These are phyloP conservation scores for Ceyx cyanopectus DNA, from an alignment of 2,113 vertebrate genomes.

Conservation along the genomic window DNA sequence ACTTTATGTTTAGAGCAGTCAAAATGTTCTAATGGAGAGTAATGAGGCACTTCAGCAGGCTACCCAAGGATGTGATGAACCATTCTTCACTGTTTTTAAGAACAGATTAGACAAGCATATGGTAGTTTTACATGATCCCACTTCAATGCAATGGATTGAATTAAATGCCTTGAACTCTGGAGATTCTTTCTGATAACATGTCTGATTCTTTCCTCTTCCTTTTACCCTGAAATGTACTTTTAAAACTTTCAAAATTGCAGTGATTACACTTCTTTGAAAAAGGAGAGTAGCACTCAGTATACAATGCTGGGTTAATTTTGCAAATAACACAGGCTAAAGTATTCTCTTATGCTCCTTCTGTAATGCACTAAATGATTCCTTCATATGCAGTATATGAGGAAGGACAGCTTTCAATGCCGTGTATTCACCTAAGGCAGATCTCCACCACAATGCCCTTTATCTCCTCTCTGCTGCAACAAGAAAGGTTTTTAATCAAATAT, in stretches of 20 bases:
- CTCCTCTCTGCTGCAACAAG: not conserved
- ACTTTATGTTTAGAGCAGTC: not conserved
- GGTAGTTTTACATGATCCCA: not conserved
- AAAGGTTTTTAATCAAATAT: constrained; percentile 37
- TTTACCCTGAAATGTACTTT: not conserved
- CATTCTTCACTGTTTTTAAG: constrained; percentile 31
- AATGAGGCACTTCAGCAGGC: constrained; percentile 46
- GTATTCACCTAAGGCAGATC: not conserved
- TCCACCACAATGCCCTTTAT: not conserved
- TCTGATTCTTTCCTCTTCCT: not conserved
- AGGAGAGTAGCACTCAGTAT: not conserved
- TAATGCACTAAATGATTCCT: not conserved
- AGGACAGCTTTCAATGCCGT: not conserved
- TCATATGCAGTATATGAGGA: not conserved
- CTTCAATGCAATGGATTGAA: not conserved
- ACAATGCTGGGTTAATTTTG: not conserved
- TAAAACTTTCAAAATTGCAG: not conserved
- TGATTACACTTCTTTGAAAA: not conserved
- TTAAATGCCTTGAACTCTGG: not conserved
- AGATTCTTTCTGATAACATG: not conserved
- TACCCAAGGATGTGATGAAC: constrained; percentile 39
- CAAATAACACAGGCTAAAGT: not conserved
- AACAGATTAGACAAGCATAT: constrained; percentile 49
- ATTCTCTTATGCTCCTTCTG: not conserved
- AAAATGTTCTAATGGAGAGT: constrained; percentile 53